Conservation (phyloP, 2,113 vertebrate species). For the Psittacara wagleri region DNA sequence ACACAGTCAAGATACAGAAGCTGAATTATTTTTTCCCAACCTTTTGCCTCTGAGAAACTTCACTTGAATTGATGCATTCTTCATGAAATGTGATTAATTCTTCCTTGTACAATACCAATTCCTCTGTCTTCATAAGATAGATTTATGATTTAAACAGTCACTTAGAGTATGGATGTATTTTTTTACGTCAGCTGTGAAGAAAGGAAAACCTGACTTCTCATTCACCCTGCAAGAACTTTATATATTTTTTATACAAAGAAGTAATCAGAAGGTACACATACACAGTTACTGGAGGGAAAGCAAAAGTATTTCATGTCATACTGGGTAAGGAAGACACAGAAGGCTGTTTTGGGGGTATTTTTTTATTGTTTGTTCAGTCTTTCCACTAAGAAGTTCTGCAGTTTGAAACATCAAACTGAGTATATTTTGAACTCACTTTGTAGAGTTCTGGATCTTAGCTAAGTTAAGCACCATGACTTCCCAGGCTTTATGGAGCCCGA, state of each 20-base stretch:
- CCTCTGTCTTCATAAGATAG: background rate
- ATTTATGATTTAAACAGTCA: background rate
- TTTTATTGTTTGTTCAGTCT: background rate
- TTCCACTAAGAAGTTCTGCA: background rate
- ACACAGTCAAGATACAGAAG: background rate
- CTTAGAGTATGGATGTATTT: background rate
- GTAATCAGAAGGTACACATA: background rate
- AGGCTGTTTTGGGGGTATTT: background rate
- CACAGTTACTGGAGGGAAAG: background rate
- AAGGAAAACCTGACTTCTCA: background rate
- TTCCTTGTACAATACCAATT: background rate
- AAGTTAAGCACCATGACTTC: background rate
- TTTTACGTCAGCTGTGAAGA: background rate
- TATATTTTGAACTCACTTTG: background rate
- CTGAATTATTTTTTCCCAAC: background rate
- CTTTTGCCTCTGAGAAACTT: background rate
- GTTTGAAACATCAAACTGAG: background rate
- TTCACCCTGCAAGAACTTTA: background rate
- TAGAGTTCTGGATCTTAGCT: background rate
- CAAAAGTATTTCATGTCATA: background rate
- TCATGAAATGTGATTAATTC: background rate
- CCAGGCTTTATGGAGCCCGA: background rate
- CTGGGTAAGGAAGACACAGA: background rate
- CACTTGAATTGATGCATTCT: background rate
- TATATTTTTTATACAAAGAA: background rate